A percentile compares a stretch with the other conserved stretches of the same genome.
Conservation (phyloP, 2,797 vertebrate genomes). For the Eulemur coronatus region DNA sequence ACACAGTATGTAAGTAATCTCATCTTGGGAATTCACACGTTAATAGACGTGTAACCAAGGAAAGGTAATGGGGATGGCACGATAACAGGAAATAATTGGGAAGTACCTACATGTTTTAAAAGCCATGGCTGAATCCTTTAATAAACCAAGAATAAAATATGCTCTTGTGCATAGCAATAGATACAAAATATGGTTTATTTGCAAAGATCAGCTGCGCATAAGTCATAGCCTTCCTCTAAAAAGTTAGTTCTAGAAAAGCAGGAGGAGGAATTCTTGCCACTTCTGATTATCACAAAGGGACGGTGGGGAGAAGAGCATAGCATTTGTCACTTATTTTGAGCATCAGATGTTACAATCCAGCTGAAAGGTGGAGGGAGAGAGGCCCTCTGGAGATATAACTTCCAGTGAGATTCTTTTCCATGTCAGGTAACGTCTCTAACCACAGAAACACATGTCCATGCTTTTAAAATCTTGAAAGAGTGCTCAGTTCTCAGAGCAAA, state of each 20-base stretch:
- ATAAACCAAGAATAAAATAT: background rate
- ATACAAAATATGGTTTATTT: background rate
- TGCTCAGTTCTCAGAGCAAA: background rate
- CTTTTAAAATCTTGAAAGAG: background rate
- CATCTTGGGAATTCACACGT: background rate
- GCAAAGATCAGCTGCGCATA: background rate
- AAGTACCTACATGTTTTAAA: background rate
- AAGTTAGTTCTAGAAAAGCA: background rate
- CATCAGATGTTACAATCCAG: background rate
- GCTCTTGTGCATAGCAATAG: background rate
- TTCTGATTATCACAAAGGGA: background rate
- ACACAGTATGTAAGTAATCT: background rate
- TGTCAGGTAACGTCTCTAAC: background rate
- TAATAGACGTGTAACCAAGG: rapidly evolving
- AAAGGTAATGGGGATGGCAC: background rate
- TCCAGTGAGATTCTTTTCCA: background rate
- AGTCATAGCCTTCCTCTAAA: background rate
- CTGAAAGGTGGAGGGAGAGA: background rate
- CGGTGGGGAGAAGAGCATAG: background rate
- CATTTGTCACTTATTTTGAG: background rate
- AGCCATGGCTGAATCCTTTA: background rate
- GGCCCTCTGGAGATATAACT: background rate
- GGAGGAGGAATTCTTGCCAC: background rate
- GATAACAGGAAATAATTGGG: background rate
- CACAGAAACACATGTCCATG: background rate